A percentile compares a stretch with the other conserved stretches of the same genome.
Evolutionary conservation across 1,140 invertebrate genomes (phyloP).

Genomic region (Caerostris darwini): DNA sequence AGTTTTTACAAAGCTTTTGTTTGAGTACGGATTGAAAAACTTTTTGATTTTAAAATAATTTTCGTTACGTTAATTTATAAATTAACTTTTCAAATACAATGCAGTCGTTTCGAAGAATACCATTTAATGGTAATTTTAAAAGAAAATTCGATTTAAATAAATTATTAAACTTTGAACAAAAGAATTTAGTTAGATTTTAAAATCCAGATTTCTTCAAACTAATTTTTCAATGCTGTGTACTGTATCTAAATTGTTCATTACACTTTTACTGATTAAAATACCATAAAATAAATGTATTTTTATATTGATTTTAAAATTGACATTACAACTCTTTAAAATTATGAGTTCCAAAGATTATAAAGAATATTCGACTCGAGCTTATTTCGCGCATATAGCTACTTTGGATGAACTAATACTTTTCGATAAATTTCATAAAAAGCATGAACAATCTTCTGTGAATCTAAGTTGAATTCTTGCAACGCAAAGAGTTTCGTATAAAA

Average conservation of each 20-base stretch:
- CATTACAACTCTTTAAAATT: background rate
- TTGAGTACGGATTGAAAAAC: too few relatives aligned
- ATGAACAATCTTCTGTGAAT: background rate
- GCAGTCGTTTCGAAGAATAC: too few relatives aligned
- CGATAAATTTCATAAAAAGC: background rate
- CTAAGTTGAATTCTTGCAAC: background rate
- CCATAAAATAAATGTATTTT: background rate
- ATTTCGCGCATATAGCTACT: background rate
- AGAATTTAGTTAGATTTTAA: background rate
- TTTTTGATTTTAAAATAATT: too few relatives aligned
- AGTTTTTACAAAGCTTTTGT: too few relatives aligned
- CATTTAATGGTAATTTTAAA: too few relatives aligned
- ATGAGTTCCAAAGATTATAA: background rate
- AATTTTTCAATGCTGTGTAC: background rate
- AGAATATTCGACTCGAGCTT: constrained; percentile 5
- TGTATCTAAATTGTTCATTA: background rate
- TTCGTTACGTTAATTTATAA: too few relatives aligned
- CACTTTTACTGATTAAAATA: background rate
- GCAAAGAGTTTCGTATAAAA: background rate
- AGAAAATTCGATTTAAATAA: background rate
- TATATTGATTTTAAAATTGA: constrained; percentile 11
- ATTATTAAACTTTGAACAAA: constrained; percentile 2
- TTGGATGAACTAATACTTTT: background rate
- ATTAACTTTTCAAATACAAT: too few relatives aligned
- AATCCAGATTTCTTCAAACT: background rate